Conservation (phyloP, 92 coral and sea anemone genomes). For the Palythoa caribaeorum region DNA sequence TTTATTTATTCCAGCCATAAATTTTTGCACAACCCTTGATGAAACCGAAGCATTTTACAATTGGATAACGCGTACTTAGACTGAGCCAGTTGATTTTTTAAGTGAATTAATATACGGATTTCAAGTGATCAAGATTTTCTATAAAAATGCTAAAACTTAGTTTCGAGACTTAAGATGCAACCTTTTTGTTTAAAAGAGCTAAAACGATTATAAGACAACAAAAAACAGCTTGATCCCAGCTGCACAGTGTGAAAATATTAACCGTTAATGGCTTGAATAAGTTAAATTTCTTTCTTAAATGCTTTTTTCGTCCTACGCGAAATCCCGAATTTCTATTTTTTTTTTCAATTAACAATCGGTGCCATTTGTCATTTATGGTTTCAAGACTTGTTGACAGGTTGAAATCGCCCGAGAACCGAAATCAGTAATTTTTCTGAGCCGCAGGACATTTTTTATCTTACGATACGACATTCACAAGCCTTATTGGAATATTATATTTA, state of each 20-base stretch:
- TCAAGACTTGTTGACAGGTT: neutral
- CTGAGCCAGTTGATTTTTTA: neutral
- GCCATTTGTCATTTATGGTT: neutral
- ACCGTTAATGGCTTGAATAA: neutral
- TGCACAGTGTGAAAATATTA: neutral
- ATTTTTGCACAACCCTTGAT: conserved; percentile 6
- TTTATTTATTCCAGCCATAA: neutral
- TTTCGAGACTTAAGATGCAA: neutral
- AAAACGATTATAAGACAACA: conserved; percentile 21
- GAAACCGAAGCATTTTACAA: neutral
- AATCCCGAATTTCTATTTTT: neutral
- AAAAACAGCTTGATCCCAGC: conserved; percentile 31
- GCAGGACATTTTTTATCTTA: neutral
- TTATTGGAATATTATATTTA: neutral
- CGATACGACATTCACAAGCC: neutral
- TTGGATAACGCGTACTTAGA: neutral
- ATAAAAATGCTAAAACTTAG: conserved; percentile 2
- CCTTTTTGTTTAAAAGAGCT: conserved; percentile 8
- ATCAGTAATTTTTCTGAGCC: neutral
- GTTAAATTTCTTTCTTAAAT: neutral
- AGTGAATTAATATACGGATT: neutral
- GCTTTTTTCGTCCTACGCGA: neutral
- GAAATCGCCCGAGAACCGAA: neutral
- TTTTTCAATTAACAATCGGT: neutral
- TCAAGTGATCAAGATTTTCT: neutral